Evolutionary conservation across 2,888 invertebrate genomes (phyloP).

Genomic region (Dione juno): DNA sequence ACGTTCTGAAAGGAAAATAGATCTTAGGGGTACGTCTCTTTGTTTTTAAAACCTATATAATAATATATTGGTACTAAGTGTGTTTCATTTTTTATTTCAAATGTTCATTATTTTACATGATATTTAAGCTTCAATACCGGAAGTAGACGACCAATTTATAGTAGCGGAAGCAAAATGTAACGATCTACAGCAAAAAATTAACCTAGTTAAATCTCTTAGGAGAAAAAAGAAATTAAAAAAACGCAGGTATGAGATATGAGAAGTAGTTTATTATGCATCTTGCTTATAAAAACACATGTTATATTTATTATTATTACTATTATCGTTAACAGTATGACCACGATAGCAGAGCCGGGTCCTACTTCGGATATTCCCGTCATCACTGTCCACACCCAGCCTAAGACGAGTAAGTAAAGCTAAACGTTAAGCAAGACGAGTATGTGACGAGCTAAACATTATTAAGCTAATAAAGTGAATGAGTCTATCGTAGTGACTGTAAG

Average conservation of each 20-base stretch:
- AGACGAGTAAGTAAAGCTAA: slow-evolving; percentile 65
- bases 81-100: too few relatives aligned
- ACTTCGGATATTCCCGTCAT: slow-evolving; percentile 64
- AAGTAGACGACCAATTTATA: slow-evolving; percentile 71
- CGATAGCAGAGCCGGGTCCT: slow-evolving; percentile 56
- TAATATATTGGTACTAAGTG: too few relatives aligned
- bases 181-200: slow-evolving; percentile 72
- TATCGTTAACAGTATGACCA: slow-evolving; percentile 57
- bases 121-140: slow-evolving; percentile 67
- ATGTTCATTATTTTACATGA: not conserved
- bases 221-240: slow-evolving; percentile 72
- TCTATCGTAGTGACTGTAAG: too few relatives aligned
- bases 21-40: slow-evolving; percentile 59
- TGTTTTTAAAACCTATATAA: not conserved
- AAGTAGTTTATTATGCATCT: not conserved
- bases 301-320: slow-evolving; percentile 8
- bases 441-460: too few relatives aligned
- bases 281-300: not conserved
- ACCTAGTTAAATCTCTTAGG: slow-evolving; percentile 69
- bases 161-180: slow-evolving; percentile 71
- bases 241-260: slow-evolving; percentile 59
- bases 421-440: too few relatives aligned
- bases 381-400: slow-evolving; percentile 69
- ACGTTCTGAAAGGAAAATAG: slow-evolving; percentile 72
- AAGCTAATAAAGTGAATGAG: too few relatives aligned